phyloP scores from a whole-genome alignment of 2,113 vertebrate genomes.

The Calonectris borealis region DNA sequence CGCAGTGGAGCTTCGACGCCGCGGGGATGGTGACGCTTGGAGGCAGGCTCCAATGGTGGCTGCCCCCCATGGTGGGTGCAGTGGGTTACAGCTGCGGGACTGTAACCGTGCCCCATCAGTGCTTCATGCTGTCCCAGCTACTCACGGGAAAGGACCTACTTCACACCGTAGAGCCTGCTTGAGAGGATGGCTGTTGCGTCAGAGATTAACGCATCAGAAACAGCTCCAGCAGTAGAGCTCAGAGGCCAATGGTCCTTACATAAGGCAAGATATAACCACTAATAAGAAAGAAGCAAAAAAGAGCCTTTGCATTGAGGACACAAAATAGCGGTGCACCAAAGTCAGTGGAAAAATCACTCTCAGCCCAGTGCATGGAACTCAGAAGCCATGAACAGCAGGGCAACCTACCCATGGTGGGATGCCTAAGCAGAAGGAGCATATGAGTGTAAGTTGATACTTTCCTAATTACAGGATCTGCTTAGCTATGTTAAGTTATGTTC shows the following conservation, averaged over 20 bases:
- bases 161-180: not conserved
- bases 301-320: not conserved
- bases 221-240: not conserved
- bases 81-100: not conserved
- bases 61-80: not conserved
- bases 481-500: not conserved
- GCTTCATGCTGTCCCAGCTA: not conserved
- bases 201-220: not conserved
- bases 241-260: not conserved
- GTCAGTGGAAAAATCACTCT: not conserved
- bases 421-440: not conserved
- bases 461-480: conserved; percentile 17
- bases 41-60: fast-evolving
- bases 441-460: not conserved
- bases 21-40: not conserved
- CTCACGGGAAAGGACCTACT: not conserved
- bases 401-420: not conserved
- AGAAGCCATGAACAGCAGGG: not conserved
- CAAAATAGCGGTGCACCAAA: not conserved
- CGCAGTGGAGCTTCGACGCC: not conserved
- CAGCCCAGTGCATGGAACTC: not conserved
- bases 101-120: not conserved
- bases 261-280: not conserved
- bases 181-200: not conserved
- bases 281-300: not conserved